Evolutionary conservation across 1,140 invertebrate genomes (phyloP).

Genomic region (Rhynchophorus ferrugineus): DNA sequence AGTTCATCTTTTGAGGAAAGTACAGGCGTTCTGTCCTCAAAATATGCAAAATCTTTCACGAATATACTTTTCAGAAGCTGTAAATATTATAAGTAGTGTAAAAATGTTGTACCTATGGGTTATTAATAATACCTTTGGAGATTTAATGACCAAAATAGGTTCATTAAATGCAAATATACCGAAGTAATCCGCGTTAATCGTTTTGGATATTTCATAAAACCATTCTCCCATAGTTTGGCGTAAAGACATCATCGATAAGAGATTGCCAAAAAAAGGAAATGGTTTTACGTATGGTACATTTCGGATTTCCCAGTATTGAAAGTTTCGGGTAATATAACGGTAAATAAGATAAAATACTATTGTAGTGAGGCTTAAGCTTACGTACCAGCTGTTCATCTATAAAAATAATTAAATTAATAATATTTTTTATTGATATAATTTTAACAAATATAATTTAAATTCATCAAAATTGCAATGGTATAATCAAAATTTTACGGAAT

Average conservation of each 20-base stretch:
- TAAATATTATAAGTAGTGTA: no score
- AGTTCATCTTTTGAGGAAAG: constrained; percentile 45
- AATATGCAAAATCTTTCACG: constrained; percentile 46
- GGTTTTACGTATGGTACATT: constrained; percentile 34
- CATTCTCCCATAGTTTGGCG: constrained; percentile 18
- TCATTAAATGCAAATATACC: constrained; percentile 40
- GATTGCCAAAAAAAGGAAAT: constrained; percentile 37
- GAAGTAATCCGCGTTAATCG: constrained; percentile 36
- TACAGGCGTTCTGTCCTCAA: constrained; percentile 44
- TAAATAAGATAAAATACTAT: constrained; percentile 7
- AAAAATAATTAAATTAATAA: no score
- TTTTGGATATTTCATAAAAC: constrained; percentile 24
- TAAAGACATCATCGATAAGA: constrained; percentile 15
- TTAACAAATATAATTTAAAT: no score
- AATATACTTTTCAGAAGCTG: constrained; percentile 43
- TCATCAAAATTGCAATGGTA: no score
- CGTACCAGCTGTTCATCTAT: background rate
- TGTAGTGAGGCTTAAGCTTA: background rate
- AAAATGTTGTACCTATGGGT: no score
- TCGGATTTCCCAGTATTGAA: constrained; percentile 34
- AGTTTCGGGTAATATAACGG: constrained; percentile 24
- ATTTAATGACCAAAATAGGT: constrained; percentile 33
- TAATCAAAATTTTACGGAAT: no score
- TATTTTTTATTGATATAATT: no score
- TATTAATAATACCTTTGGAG: constrained; percentile 44